Percentiles rank a stretch among this genome's conserved stretches.
Evolutionary conservation across 2,113 vertebrate genomes (phyloP).

Genomic region (Eleginops maclovinus): DNA sequence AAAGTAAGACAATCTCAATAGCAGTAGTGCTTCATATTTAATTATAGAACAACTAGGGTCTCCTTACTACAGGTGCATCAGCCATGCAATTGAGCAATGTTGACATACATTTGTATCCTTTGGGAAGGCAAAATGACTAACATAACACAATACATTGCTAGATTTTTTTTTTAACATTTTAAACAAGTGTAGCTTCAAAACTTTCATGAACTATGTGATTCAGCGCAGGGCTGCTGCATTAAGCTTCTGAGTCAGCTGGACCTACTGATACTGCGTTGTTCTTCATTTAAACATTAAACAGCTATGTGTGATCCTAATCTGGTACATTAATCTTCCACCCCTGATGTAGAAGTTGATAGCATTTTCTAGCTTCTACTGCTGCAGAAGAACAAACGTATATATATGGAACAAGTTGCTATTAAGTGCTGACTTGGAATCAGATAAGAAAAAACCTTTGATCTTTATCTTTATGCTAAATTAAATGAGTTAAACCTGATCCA

Average conservation of each 20-base stretch:
- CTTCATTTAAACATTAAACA: neutral
- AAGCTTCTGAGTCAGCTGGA: neutral
- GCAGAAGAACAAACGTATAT: constrained; percentile 36
- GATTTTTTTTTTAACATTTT: neutral
- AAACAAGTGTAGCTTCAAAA: neutral
- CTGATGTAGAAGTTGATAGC: neutral
- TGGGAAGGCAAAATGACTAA: no score
- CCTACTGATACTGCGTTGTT: neutral
- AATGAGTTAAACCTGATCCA: constrained; percentile 69
- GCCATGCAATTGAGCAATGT: no score
- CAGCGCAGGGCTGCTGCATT: neutral
- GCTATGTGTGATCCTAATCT: neutral
- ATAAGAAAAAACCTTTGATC: constrained; percentile 73
- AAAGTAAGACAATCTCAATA: neutral
- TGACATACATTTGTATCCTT: no score
- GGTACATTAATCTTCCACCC: neutral
- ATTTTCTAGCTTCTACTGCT: neutral
- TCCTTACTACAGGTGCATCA: neutral
- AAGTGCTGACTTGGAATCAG: constrained; percentile 63
- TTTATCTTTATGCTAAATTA: constrained; percentile 66
- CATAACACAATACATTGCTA: neutral
- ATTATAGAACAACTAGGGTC: neutral
- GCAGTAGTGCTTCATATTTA: neutral
- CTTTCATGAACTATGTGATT: neutral
- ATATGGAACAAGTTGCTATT: constrained; percentile 51